Evolutionary conservation across 2,888 invertebrate species (phyloP).

Genomic region (Drosophila austrosaltans): DNA sequence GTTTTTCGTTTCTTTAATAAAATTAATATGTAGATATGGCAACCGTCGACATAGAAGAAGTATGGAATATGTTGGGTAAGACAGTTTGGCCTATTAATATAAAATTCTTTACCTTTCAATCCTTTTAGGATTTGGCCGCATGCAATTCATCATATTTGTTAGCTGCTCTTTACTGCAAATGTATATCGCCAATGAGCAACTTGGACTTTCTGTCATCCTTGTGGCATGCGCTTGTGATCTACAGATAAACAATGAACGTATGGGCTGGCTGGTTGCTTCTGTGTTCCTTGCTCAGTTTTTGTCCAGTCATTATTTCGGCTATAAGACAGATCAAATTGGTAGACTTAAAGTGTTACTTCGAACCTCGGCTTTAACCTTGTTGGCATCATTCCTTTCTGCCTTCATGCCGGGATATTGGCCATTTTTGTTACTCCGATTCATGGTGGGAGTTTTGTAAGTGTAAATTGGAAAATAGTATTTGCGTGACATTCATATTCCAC

Average conservation of each 20-base stretch:
- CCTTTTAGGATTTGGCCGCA: constrained; percentile 47
- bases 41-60: not conserved
- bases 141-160: constrained; percentile 33
- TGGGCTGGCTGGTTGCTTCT: constrained; percentile 39
- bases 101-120: too few relatives aligned
- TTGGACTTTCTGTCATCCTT: constrained; percentile 23
- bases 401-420: constrained; percentile 4
- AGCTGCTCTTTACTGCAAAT: constrained; percentile 26
- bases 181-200: constrained; percentile 46
- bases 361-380: not conserved
- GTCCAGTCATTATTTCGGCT: constrained; percentile 39
- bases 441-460: not conserved
- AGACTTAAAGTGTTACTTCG: constrained; percentile 5
- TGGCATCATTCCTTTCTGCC: not conserved
- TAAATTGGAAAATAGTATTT: not conserved
- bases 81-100: not conserved
- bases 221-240: constrained; percentile 42
- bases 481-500: not conserved
- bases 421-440: not conserved
- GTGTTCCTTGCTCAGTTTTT: constrained; percentile 30
- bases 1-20: not conserved
- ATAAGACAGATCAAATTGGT: constrained; percentile 44
- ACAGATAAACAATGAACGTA: constrained; percentile 22
- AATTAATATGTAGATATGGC: not conserved
- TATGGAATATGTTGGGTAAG: not conserved